Conservation (phyloP, 2,113 vertebrate species). For the Erythrolamprus reginae region DNA sequence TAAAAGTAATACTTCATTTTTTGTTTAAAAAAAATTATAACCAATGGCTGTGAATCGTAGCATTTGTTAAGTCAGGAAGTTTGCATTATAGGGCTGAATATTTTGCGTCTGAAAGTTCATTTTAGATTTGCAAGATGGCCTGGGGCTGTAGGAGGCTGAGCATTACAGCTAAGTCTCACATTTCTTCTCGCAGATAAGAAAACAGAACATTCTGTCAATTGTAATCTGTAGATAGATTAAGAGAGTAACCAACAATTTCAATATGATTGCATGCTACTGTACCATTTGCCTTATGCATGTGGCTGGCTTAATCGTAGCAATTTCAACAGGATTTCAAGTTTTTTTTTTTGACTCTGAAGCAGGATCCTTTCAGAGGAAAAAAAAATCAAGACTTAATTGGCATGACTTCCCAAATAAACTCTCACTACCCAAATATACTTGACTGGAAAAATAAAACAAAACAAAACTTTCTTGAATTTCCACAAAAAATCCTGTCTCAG, state of each 20-base stretch:
- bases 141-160: background rate
- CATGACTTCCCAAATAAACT: slow-evolving; percentile 16
- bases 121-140: slow-evolving; percentile 27
- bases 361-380: slow-evolving; percentile 4
- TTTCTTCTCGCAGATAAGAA: slow-evolving; percentile 23
- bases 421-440: slow-evolving; percentile 2
- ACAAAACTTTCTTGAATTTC: slow-evolving; percentile 6
- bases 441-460: background rate
- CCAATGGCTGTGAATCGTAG: slow-evolving; percentile 3
- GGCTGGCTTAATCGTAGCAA: slow-evolving; percentile 15
- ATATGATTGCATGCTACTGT: slow-evolving; percentile 19
- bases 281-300: slow-evolving; percentile 8
- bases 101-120: slow-evolving; percentile 24
- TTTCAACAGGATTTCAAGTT: slow-evolving; percentile 20
- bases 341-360: slow-evolving; percentile 11
- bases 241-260: background rate
- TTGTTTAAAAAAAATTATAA: slow-evolving; percentile 28
- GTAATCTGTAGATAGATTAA: slow-evolving; percentile 28
- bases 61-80: slow-evolving; percentile 2
- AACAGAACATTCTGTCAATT: slow-evolving; percentile 13
- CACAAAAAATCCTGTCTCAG: background rate
- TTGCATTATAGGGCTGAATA: slow-evolving; percentile 15
- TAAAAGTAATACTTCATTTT: slow-evolving; percentile 34
- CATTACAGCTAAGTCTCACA: slow-evolving; percentile 5
- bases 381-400: slow-evolving; percentile 32